Percentiles rank a stretch among this genome's conserved stretches.
phyloP scores from a whole-genome alignment of 2,797 vertebrate species.

The Neosilurus mollespiculum region DNA sequence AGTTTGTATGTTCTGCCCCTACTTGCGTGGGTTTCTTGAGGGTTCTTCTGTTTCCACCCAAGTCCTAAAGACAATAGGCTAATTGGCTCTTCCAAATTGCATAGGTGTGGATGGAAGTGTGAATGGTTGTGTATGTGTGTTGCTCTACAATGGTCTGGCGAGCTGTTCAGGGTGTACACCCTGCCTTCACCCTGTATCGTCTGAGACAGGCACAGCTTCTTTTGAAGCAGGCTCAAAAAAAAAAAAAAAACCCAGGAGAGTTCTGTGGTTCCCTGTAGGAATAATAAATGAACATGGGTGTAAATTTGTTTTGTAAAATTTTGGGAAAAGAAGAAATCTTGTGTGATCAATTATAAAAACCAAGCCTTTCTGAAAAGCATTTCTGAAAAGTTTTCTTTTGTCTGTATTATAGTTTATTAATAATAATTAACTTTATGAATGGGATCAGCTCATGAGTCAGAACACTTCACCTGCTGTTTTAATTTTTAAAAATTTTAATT shows the following conservation, averaged over 20 bases:
- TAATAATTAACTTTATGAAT: not conserved
- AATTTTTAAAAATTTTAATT: no score
- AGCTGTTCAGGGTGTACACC: no score
- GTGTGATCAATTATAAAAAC: not conserved
- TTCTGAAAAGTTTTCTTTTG: not conserved
- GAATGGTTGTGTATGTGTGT: no score
- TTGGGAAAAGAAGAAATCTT: not conserved
- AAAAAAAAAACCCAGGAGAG: not conserved
- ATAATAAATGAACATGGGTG: not conserved
- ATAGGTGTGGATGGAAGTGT: no score
- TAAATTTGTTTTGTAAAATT: not conserved
- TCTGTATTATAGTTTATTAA: not conserved
- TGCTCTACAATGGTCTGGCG: no score
- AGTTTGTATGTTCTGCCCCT: no score
- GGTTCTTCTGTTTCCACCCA: no score
- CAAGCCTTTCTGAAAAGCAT: not conserved
- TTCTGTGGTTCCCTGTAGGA: not conserved
- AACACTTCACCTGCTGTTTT: not conserved
- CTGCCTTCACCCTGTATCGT: no score
- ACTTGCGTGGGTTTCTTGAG: no score
- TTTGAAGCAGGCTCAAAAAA: not conserved
- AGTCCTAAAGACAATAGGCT: no score
- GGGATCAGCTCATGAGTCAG: not conserved
- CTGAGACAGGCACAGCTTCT: no score
- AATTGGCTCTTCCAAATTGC: no score